Evolutionary conservation across 53 echinoderm and acorn worm genomes (phyloP).

Genomic region (Temnopleurus reevesii): DNA sequence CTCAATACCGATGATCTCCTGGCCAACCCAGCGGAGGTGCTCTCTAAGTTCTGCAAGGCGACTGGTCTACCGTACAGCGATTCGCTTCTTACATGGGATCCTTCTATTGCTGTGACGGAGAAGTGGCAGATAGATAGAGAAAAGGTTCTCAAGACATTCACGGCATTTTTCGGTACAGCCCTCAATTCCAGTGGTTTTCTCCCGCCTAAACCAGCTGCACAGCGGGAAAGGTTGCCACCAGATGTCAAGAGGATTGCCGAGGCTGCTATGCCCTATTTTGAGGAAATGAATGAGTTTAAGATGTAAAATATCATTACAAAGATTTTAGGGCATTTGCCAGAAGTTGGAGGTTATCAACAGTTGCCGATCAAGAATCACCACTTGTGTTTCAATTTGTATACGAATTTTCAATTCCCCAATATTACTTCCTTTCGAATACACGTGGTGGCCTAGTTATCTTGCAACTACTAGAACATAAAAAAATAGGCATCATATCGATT

Average conservation of each 20-base stretch:
- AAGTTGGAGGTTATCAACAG: too few species aligned
- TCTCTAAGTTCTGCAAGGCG: background rate
- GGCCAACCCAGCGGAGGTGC: conserved; percentile 27
- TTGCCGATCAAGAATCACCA: too few species aligned
- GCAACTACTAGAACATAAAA: too few species aligned
- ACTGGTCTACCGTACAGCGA: conserved; percentile 9
- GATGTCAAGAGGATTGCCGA: conserved; percentile 3
- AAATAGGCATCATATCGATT: too few species aligned
- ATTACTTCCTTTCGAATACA: too few species aligned
- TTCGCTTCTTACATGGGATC: conserved; percentile 8
- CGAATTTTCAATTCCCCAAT: too few species aligned
- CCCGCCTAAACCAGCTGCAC: background rate
- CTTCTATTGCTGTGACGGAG: background rate
- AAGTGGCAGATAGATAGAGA: background rate
- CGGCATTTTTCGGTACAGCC: background rate
- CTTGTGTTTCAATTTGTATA: too few species aligned
- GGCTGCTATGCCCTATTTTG: background rate
- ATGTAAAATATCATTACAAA: background rate
- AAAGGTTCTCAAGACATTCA: background rate
- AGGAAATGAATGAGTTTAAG: background rate
- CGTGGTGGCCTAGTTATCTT: too few species aligned
- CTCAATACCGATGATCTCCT: background rate
- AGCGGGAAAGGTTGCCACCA: background rate
- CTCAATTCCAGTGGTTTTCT: background rate
- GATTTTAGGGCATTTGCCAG: too few species aligned